Conservation (phyloP, 2,113 vertebrate species). For the Pogona vitticeps region DNA sequence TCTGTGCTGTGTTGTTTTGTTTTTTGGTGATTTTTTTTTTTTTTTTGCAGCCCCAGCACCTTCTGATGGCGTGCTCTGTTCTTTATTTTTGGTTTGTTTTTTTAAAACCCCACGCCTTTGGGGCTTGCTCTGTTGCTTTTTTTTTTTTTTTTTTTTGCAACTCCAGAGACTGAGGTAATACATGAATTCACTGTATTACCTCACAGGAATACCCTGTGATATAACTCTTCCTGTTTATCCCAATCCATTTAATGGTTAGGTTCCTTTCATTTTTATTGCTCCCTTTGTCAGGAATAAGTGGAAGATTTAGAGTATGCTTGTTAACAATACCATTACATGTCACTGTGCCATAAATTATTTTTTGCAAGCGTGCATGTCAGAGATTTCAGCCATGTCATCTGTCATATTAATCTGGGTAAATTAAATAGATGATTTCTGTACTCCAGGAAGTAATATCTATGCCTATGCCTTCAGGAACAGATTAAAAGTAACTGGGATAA, state of each 20-base stretch:
- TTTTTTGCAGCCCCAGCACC: too few relatives aligned
- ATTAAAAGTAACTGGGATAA: slow-evolving; percentile 15
- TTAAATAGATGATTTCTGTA: slow-evolving; percentile 11
- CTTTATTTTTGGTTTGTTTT: too few relatives aligned
- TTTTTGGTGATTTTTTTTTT: too few relatives aligned
- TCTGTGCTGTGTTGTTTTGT: too few relatives aligned
- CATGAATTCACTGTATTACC: too few relatives aligned
- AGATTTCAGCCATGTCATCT: slow-evolving; percentile 32
- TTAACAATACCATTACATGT: slow-evolving; percentile 11
- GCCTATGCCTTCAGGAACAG: neutral
- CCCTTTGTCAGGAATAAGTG: slow-evolving; percentile 30
- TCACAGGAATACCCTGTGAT: neutral
- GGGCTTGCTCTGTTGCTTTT: too few relatives aligned
- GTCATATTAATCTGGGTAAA: slow-evolving; percentile 13
- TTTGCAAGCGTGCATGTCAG: slow-evolving; percentile 9
- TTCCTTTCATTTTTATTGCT: slow-evolving; percentile 1
- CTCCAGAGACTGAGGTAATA: neutral
- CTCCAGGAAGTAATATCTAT: neutral
- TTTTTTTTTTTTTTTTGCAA: neutral
- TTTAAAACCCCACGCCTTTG: too few relatives aligned
- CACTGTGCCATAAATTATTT: slow-evolving; percentile 12
- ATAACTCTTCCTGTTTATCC: slow-evolving; percentile 17
- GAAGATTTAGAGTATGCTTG: slow-evolving; percentile 27
- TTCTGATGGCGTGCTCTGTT: too few relatives aligned
- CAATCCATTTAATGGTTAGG: slow-evolving; percentile 20